These are phyloP conservation scores for Pseudomugil gertrudae DNA, from an alignment of 2,797 vertebrate species.

Conservation along the genomic window DNA sequence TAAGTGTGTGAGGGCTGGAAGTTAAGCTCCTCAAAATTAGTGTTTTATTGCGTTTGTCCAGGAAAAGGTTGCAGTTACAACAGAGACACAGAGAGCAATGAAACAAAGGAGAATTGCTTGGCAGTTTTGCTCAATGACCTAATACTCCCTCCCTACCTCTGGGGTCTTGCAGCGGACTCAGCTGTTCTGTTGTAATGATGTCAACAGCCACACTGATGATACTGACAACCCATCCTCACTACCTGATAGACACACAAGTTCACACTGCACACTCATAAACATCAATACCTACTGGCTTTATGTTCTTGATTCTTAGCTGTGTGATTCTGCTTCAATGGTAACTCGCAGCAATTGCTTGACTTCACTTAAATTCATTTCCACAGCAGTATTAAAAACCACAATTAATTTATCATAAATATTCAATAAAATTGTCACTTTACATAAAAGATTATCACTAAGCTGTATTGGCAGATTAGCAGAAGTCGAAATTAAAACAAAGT, in stretches of 20 bases:
- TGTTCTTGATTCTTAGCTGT: neutral
- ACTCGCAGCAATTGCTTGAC: no score
- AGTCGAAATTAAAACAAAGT: no score
- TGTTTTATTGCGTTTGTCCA: neutral
- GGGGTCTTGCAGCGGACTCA: neutral
- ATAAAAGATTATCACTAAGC: neutral
- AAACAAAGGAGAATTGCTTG: neutral
- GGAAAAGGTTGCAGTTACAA: neutral
- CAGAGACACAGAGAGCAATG: neutral
- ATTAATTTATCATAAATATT: neutral
- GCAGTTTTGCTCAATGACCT: neutral
- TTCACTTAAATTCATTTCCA: no score
- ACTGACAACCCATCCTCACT: neutral
- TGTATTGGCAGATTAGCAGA: neutral
- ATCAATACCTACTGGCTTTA: no score
- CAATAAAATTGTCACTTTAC: no score
- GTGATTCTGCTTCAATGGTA: neutral
- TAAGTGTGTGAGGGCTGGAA: neutral
- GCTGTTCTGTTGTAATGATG: slow-evolving; percentile 1
- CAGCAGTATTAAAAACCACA: neutral
- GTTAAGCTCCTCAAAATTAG: neutral
- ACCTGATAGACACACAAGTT: neutral
- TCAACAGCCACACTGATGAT: neutral
- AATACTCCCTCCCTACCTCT: neutral
- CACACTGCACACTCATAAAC: no score